phyloP scores from a whole-genome alignment of 2,113 vertebrate genomes.

The Noctilio leporinus region DNA sequence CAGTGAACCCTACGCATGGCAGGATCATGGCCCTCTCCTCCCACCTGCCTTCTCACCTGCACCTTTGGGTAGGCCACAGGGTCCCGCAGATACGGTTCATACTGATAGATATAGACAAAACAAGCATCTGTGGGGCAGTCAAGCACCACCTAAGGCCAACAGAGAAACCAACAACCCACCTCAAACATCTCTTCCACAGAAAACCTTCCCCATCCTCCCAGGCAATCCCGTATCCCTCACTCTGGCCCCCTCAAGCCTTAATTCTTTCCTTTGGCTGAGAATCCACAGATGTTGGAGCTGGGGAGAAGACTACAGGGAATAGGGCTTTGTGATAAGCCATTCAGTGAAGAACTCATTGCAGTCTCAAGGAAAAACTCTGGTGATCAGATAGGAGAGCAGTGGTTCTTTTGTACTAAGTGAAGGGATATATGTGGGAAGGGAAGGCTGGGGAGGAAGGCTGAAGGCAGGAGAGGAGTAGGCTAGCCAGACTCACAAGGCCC shows the following conservation, averaged over 20 bases:
- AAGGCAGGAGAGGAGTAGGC: too few relatives aligned
- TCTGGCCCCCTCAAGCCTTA: background rate
- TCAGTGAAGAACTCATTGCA: background rate
- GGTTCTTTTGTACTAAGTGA: background rate
- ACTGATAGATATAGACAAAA: slow-evolving; percentile 85
- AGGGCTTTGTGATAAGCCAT: background rate
- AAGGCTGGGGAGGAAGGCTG: background rate
- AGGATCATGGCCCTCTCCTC: background rate
- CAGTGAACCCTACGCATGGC: background rate
- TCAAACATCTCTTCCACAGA: background rate
- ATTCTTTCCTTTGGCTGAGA: background rate
- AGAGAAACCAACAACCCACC: background rate
- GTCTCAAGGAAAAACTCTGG: background rate
- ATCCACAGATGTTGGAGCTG: background rate
- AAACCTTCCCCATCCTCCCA: background rate
- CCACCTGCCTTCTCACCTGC: slow-evolving; percentile 79
- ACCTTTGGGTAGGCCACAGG: slow-evolving; percentile 90
- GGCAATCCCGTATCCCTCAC: background rate
- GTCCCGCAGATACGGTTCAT: slow-evolving; percentile 91
- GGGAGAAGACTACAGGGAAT: background rate
- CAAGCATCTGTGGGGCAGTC: slow-evolving; percentile 88
- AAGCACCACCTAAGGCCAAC: slow-evolving; percentile 82
- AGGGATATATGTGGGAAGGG: background rate
- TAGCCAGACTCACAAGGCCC: slow-evolving; percentile 83
- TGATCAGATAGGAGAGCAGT: background rate